Evolutionary conservation across 1,140 invertebrate species (phyloP), one percentile per base, ranked within the genome.

Genomic region (Drosophila pruinosa): DNA sequence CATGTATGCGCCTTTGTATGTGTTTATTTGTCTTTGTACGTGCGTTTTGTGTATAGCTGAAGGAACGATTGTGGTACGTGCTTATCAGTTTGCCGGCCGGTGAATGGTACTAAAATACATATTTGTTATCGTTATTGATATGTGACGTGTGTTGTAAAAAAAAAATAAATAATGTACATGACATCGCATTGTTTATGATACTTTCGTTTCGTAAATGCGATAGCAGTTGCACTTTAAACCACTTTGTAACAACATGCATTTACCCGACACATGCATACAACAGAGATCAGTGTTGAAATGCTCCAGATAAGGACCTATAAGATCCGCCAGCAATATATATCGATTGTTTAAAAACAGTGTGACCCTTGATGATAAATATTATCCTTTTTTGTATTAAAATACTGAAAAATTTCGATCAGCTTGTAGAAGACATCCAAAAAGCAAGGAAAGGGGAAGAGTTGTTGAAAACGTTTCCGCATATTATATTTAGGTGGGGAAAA

Each of bases 11-110:
- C n/a, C 6, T n/a, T 3, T 21, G 12, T 28, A 6, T 22, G 7
- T 48, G n/a, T 8, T 7, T 34, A 10, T 59, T 22, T 45, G 39
- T 67, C 34, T 21, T 34, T 34, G 21, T 47, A n/a, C n/a, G n/a
- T n/a, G n/a, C n/a, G n/a, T n/a, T n/a, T n/a, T n/a, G n/a, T n/a
- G 12, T 56, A 31, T 31, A 14, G n/a, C 15, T 34, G 21, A 10
- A 6, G 10, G 8, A 34, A 15, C 10, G 50, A 43, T 2, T 36
- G 31, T 43, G 57, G 21, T 54, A 75, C 63, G 54, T 69, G 78
- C 78, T 82, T 88, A 89, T 88, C 83, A 78, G 63, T 61, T 73
- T 59, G 63, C 82, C 82, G 82, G 82, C 75, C 75, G 78, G 78
- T 72, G 59, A 78, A 72, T 72, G 75, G 41, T 43, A 63, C 62